Base-by-base conservation (phyloP, 2,113 vertebrate species). In the Oplegnathus fasciatus region DNA sequence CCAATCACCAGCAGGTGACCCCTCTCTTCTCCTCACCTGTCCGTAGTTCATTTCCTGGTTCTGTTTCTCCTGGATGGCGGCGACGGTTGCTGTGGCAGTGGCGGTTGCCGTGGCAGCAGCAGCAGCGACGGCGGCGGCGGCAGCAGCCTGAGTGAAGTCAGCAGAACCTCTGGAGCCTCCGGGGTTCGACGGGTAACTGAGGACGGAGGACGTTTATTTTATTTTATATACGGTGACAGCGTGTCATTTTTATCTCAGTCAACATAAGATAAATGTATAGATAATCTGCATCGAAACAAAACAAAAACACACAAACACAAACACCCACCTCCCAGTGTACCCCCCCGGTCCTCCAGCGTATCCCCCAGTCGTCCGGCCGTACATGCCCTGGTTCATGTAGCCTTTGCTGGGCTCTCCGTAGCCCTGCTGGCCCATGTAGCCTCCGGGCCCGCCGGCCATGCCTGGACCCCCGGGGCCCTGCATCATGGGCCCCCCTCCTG, bases 41-140 rank as follows among this genome's bases (percentile, higher is more conserved):
- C 97, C 89, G 0, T 97, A 98, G 90, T 96, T 96, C 92, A 98
- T 94, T 82, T 98, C 97, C 92, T 98, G 97, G 93, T 96, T 97
- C 82, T 98, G 97, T 77, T 98, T 98, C 94, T 98, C 97, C 85
- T 98, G 97, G 58, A 98, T 96, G 0, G 97, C 97, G 0, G 97
- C 97, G 18, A 98, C 97, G 0, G 97, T 98, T 0, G 97, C 97
- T 0, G 97, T 98, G 34, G 97, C 97, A 0, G 97, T 98, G 78
- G 97, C 97, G 0, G 97, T 98, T 30, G 97, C 97, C 0, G 97
- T 98, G 82, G 97, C 97, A 0, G 97, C 97, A 0, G 97, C 97
- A 0, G 97, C 97, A 0, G 97, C 97, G 5, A 97, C 97, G 0
- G 97, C 97, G 0, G 97, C 97, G 0, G 97, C 97, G 0, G 97